Evolutionary conservation across 2,888 invertebrate genomes (phyloP).

Genomic region (Pasiphila rectangulata): DNA sequence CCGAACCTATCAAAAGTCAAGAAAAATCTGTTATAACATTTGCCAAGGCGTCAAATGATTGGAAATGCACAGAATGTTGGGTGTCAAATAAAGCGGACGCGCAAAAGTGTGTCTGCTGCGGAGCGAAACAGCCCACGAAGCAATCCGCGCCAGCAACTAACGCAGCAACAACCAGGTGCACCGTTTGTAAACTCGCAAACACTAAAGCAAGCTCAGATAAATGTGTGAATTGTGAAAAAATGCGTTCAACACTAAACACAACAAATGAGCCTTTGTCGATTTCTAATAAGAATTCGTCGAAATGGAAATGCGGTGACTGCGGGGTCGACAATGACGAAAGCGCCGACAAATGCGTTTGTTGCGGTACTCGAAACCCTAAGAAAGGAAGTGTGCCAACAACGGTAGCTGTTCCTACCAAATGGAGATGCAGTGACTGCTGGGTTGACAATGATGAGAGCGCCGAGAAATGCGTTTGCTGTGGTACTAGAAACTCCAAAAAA

Average conservation of each 20-base stretch:
- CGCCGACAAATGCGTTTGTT: conserved; percentile 48
- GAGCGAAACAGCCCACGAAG: conserved; percentile 36
- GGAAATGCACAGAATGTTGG: conserved; percentile 52
- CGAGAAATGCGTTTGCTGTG: conserved; percentile 52
- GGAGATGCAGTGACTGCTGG: conserved; percentile 57
- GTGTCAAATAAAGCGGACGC: conserved; percentile 45
- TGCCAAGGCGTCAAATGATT: conserved; percentile 19
- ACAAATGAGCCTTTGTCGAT: conserved; percentile 1
- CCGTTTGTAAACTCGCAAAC: conserved; percentile 43
- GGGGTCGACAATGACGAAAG: conserved; percentile 48
- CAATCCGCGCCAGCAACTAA: not conserved
- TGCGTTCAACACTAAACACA: conserved; percentile 12
- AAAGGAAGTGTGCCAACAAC: too few species aligned
- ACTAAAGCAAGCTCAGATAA: conserved; percentile 38
- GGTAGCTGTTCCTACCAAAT: conserved; percentile 40
- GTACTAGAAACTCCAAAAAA: conserved; percentile 35
- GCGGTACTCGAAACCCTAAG: conserved; percentile 42
- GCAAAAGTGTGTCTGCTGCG: conserved; percentile 56
- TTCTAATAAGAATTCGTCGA: conserved; percentile 31
- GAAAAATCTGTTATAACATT: conserved; percentile 6
- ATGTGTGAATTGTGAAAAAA: conserved; percentile 47
- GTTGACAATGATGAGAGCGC: conserved; percentile 44
- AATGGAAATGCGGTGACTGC: conserved; percentile 56
- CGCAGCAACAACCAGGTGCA: conserved; percentile 37
- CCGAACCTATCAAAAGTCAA: not conserved